Evolutionary conservation across 1,140 invertebrate species (phyloP), one percentile per base, ranked within the genome.

Genomic region (Zaprionus inermis): DNA sequence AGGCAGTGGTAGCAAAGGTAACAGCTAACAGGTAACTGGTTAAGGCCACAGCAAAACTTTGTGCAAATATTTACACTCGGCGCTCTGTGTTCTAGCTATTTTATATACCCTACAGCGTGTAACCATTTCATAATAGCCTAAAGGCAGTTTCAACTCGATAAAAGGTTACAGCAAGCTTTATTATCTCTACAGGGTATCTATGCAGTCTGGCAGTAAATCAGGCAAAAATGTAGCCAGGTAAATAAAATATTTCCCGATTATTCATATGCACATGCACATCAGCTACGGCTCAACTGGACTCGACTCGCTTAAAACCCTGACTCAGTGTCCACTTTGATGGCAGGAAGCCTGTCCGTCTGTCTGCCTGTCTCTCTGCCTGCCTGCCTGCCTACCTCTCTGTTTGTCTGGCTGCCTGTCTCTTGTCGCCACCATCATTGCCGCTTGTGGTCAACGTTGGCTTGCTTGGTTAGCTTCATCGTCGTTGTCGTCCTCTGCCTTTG

Each of bases 221-320:
- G n/a, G n/a, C n/a, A n/a, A n/a, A n/a, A 12, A 2, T 49, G 9
- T 6, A 52, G 44, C 63, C 12, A 46, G 51, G 79, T 72, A 86
- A 88, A 83, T 80, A 88, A 79, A 72, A 69, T 44, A 73, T 86
- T 85, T 61, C 52, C 52, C 66, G 69, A 67, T 81, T 81, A 46
- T 88, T 79, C 81, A 78, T 76, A 79, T 86, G 78, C 71, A 82
- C 76, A 54, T 41, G 52, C 24, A 67, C 30, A 12, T 46, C 72
- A 84, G 46, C 77, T 28, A 73, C 66, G 63, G 54, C 73, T 61
- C 60, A 64, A 49, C 78, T 61, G 49, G 49, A 49, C 57, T 74
- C 60, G 52, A 38, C 44, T 10, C 65, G 60, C 30, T 14, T 46
- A 28, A 18, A 38, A 7, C n/a, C 51, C 44, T 24, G n/a, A 12